Evolutionary conservation across 2,888 invertebrate species (phyloP).

Genomic region (Pyralis farinalis): DNA sequence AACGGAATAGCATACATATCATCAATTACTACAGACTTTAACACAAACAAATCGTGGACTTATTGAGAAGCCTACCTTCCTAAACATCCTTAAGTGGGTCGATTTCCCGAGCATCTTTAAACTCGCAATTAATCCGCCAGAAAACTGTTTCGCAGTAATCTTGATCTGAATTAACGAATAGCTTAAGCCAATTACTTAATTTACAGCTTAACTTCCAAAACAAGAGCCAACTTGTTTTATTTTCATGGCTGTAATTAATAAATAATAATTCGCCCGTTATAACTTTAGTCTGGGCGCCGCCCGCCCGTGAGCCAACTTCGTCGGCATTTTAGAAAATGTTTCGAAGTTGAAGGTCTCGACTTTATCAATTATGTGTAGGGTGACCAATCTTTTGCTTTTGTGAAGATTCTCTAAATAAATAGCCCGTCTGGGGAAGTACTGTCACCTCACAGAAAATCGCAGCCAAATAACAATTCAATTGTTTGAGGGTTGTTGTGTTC

Average conservation of each 20-base stretch:
- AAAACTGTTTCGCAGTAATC: neutral
- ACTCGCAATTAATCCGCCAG: slow-evolving; percentile 17
- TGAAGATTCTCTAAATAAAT: too few species aligned
- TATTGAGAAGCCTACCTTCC: too few species aligned
- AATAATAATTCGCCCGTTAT: slow-evolving; percentile 52
- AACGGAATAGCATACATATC: too few species aligned
- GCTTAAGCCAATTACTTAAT: neutral
- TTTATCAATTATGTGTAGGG: neutral
- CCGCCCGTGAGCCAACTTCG: neutral
- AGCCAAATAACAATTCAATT: too few species aligned
- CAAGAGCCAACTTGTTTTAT: slow-evolving; percentile 22
- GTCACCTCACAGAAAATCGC: too few species aligned
- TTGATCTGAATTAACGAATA: neutral
- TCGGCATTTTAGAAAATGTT: neutral
- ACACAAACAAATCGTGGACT: too few species aligned
- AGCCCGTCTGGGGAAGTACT: too few species aligned
- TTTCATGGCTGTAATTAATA: slow-evolving; percentile 40
- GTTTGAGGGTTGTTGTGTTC: too few species aligned
- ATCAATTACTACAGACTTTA: too few species aligned
- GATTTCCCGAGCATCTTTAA: too few species aligned
- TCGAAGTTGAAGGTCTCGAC: neutral
- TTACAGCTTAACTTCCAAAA: slow-evolving; percentile 11
- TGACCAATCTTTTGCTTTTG: slow-evolving; percentile 13
- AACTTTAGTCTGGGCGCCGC: slow-evolving; percentile 1
- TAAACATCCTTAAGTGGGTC: too few species aligned